Evolutionary conservation across 2,113 vertebrate species (phyloP), one percentile per base, ranked within the genome.

Genomic region (Neodon shergylaensis): DNA sequence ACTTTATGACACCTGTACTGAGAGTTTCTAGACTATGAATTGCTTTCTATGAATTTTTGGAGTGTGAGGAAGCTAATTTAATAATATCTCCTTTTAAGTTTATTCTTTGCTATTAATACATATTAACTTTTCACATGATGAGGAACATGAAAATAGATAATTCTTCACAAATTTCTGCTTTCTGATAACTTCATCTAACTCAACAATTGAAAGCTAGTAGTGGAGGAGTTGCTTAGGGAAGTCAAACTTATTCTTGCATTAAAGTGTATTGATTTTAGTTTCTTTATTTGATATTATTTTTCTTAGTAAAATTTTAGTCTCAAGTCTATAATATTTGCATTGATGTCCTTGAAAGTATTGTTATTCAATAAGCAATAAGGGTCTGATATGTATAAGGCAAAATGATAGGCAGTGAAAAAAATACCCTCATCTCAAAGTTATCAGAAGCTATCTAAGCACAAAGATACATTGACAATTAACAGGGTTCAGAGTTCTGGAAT

Each of bases 51-150:
- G 36, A 70, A 90, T 95, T 95, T 79, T 95, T 94, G 94, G 92
- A 94, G 65, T 96, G 42, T 22, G 68, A 94, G 28, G 93, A 79
- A 66, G 90, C 31, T 94, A 88, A 96, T 94, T 95, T 96, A 93
- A 97, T 68, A 74, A 66, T 78, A 92, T 81, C 8, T 77, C 76
- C 72, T 92, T 47, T 66, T 47, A 88, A 87, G n/a, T 91, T 92
- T 91, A 52, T 94, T 92, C 49, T 90, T 82, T 83, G 65, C 31
- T 92, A 94, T 93, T 96, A 96, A 97, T 92, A 68, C 49, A 39
- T 52, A 94, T 90, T 90, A 91, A 92, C 90, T 87, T 85, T 82
- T 82, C 90, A 49, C 68, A 84, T 78, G 90, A 36, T 88, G 84
- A 58, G 7, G 76, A 93, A 90, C 47, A 58, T 33, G 26, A 33